These are phyloP conservation scores for Melanostoma scalare DNA, from an alignment of 2,888 invertebrate genomes.

Conservation along the genomic window DNA sequence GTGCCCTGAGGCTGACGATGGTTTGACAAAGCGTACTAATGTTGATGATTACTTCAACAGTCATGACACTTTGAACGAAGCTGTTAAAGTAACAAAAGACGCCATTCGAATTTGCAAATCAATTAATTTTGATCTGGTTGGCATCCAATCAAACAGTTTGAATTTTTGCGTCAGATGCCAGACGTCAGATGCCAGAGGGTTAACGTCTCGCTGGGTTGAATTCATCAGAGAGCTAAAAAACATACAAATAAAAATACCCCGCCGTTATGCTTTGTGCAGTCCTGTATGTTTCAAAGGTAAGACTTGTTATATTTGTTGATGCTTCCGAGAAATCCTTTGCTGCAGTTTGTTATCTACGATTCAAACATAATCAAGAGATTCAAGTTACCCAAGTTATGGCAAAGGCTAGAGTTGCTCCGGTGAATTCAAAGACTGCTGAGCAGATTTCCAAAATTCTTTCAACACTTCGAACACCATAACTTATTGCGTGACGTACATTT, in stretches of 20 bases:
- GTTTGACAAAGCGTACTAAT: conserved; percentile 41
- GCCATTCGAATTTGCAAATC: conserved; percentile 5
- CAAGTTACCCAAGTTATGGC: neutral
- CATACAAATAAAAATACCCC: conserved; percentile 5
- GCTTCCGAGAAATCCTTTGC: conserved; percentile 23
- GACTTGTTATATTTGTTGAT: conserved; percentile 5
- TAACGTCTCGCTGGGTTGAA: neutral
- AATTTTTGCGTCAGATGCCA: neutral
- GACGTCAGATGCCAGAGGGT: neutral
- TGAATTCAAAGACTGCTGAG: no score
- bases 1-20: conserved; percentile 35
- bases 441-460: no score
- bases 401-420: conserved; percentile 6
- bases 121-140: conserved; percentile 18
- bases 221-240: conserved; percentile 10
- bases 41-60: conserved; percentile 47
- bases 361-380: neutral
- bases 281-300: conserved; percentile 11
- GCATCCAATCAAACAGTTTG: conserved; percentile 4
- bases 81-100: neutral
- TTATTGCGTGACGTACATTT: no score
- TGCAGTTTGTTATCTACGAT: neutral
- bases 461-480: no score
- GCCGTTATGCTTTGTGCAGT: conserved; percentile 8
- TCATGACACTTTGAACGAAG: neutral